Conservation (phyloP, 2,888 invertebrate genomes). For the Drosophila affinis region DNA sequence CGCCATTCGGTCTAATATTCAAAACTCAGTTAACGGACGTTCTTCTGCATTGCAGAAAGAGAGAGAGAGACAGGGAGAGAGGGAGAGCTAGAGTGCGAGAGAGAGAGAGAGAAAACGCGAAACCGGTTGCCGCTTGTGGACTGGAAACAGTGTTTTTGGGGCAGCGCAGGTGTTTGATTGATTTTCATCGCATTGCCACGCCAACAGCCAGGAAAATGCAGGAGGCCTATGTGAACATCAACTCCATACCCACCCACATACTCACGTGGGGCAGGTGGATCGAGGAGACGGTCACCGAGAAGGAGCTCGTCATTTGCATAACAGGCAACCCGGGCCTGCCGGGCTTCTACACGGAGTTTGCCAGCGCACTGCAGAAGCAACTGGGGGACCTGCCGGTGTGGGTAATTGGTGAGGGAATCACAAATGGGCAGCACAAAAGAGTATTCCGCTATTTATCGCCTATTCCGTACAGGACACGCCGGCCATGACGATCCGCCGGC, state of each 20-base stretch:
- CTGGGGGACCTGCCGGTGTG: constrained; percentile 88
- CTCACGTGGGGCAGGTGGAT: constrained; percentile 89
- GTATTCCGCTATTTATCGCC: background rate
- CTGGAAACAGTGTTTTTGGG: background rate
- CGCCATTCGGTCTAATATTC: background rate
- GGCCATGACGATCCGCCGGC: constrained; percentile 91
- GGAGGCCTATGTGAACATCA: constrained; percentile 85
- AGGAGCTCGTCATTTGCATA: constrained; percentile 89
- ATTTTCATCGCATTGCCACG: constrained; percentile 37
- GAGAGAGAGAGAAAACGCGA: constrained; percentile 1
- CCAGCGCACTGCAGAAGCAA: constrained; percentile 86
- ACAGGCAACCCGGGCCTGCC: constrained; percentile 95
- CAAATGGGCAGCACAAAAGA: no score
- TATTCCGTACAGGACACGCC: constrained; percentile 85
- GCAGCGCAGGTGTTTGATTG: background rate
- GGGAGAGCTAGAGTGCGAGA: background rate
- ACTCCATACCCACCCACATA: constrained; percentile 89
- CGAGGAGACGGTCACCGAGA: constrained; percentile 86
- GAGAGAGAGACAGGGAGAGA: background rate
- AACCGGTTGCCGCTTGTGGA: constrained; percentile 23
- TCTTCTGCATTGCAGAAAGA: background rate
- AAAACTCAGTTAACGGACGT: background rate
- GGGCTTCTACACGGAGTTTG: constrained; percentile 91
- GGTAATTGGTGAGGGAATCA: constrained; percentile 86
- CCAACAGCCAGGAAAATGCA: constrained; percentile 69